Conservation (phyloP, 2,888 invertebrate genomes). For the Pterostichus niger region DNA sequence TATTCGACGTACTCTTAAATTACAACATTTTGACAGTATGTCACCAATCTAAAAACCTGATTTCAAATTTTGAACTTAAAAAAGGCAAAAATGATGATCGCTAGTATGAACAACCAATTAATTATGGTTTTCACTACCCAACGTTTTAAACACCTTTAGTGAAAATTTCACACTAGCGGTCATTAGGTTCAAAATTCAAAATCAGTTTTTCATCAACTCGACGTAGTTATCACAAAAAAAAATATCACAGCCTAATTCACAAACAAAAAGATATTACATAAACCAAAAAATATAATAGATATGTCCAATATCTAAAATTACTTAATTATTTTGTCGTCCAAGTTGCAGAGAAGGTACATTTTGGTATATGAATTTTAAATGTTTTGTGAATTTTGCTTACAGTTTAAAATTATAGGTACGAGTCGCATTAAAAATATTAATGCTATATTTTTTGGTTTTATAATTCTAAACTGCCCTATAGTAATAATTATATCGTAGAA, state of each 20-base stretch:
- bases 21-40: background rate
- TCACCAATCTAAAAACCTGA: background rate
- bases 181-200: background rate
- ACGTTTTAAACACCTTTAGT: too few relatives aligned
- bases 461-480: constrained; percentile 27
- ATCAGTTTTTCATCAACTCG: background rate
- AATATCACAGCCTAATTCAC: constrained; percentile 35
- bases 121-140: too few relatives aligned
- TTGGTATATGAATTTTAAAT: background rate
- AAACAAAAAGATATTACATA: background rate
- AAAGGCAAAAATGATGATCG: too few relatives aligned
- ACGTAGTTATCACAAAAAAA: constrained; percentile 17
- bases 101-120: too few relatives aligned
- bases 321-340: background rate
- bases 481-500: too few relatives aligned
- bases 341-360: background rate
- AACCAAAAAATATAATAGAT: background rate
- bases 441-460: constrained; percentile 26
- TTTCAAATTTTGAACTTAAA: background rate
- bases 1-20: background rate
- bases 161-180: too few relatives aligned
- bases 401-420: constrained; percentile 13
- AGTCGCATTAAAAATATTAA: constrained; percentile 20
- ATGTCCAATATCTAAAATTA: background rate
- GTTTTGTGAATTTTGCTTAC: constrained; percentile 4